Percentiles rank a stretch among this genome's conserved stretches.
phyloP scores from a whole-genome alignment of 1,140 invertebrate genomes.

The Drosophila sulfurigaster region DNA sequence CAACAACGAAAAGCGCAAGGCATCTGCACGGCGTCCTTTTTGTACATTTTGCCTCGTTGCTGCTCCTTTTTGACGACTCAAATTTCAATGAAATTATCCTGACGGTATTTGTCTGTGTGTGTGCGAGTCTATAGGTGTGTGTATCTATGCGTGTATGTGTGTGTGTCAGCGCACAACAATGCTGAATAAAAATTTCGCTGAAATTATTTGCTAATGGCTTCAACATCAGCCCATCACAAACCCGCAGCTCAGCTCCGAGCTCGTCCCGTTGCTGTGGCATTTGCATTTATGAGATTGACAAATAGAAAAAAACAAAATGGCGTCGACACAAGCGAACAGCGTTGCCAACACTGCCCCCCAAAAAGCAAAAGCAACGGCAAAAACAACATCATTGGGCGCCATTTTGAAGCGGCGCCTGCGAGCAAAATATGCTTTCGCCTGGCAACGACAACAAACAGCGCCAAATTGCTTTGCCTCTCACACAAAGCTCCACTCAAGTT shows the following conservation, averaged over 20 bases:
- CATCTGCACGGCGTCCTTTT: conserved; percentile 79
- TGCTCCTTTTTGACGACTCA: conserved; percentile 79
- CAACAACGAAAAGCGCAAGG: conserved; percentile 75
- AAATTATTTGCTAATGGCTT: conserved; percentile 82
- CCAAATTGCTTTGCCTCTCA: conserved; percentile 73
- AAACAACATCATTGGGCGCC: conserved; percentile 61
- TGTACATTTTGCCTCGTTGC: conserved; percentile 64
- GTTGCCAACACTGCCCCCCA: conserved; percentile 15
- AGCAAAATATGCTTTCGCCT: conserved; percentile 34
- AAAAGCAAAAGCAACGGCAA: neutral
- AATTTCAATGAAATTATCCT: conserved; percentile 85
- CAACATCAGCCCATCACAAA: conserved; percentile 42
- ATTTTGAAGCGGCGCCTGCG: conserved; percentile 55
- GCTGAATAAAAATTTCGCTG: conserved; percentile 75
- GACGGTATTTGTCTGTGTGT: conserved; percentile 67
- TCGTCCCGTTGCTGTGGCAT: conserved; percentile 51
- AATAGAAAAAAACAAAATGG: conserved; percentile 75
- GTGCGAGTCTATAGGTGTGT: conserved; percentile 1
- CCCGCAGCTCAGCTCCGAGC: conserved; percentile 2
- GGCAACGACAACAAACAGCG: conserved; percentile 60
- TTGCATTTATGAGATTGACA: conserved; percentile 80
- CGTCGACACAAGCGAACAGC: conserved; percentile 18
- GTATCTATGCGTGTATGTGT: conserved; percentile 18
- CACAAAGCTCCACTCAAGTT: conserved; percentile 66
- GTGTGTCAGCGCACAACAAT: conserved; percentile 58